Percentiles rank a stretch among this genome's conserved stretches.
Conservation (phyloP, 2,797 vertebrate genomes). For the Sebastes alutus region DNA sequence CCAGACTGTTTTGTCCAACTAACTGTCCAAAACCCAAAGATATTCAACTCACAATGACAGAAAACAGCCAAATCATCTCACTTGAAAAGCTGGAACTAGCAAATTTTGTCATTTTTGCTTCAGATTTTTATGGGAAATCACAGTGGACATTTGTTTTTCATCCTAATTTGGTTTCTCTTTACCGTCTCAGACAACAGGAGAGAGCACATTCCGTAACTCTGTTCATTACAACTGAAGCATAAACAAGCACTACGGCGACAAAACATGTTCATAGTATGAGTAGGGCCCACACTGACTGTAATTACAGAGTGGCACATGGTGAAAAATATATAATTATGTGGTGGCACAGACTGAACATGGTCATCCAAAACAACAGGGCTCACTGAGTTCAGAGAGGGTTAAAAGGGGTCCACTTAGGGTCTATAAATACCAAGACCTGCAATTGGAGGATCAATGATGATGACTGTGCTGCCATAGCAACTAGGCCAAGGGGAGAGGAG, state of each 20-base stretch:
- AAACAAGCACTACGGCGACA: background rate
- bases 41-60: background rate
- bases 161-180: background rate
- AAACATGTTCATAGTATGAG: slow-evolving; percentile 13
- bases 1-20: background rate
- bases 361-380: slow-evolving; percentile 20
- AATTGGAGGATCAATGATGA: slow-evolving; percentile 81
- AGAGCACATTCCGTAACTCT: background rate
- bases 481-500: slow-evolving; percentile 65
- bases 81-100: background rate
- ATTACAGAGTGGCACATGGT: slow-evolving; percentile 23
- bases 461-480: slow-evolving; percentile 85
- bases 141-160: background rate
- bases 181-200: background rate
- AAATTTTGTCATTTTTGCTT: background rate
- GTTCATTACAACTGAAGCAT: background rate
- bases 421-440: slow-evolving; percentile 80
- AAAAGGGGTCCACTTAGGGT: slow-evolving; percentile 64
- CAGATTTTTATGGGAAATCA: background rate
- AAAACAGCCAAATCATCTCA: background rate
- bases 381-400: slow-evolving; percentile 43
- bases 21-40: background rate
- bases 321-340: slow-evolving; percentile 55
- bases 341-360: slow-evolving; percentile 16
- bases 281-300: slow-evolving; percentile 9